These are phyloP conservation scores for Steinernema hermaphroditum DNA, from an alignment of 2,888 invertebrate species.

Conservation along the genomic window DNA sequence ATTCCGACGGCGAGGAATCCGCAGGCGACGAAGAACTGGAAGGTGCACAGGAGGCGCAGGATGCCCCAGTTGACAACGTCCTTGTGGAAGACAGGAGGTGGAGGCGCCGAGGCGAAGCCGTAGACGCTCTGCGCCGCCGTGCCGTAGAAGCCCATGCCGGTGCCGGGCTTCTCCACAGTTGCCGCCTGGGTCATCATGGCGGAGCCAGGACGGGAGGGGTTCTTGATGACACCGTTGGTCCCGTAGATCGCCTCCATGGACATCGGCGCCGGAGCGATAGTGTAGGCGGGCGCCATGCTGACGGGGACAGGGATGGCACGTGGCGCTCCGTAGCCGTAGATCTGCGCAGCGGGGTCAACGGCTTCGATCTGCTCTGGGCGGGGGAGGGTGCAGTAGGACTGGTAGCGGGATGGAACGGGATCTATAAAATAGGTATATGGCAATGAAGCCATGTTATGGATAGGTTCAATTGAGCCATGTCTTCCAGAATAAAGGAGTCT, in stretches of 20 bases:
- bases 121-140: slow-evolving; percentile 11
- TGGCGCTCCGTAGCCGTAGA: slow-evolving; percentile 29
- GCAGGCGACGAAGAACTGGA: background rate
- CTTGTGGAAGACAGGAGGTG: slow-evolving; percentile 12
- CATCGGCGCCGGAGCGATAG: background rate
- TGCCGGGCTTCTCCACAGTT: slow-evolving; percentile 1
- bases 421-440: slow-evolving; percentile 22
- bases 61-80: slow-evolving; percentile 20
- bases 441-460: too few species aligned
- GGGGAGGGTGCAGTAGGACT: slow-evolving; percentile 54
- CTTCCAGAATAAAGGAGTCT: too few species aligned
- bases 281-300: slow-evolving; percentile 4
- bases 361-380: slow-evolving; percentile 49
- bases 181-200: slow-evolving; percentile 14
- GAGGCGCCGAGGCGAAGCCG: slow-evolving; percentile 1
- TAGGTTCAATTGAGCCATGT: too few species aligned
- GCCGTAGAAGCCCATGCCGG: slow-evolving; percentile 26
- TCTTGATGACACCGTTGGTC: slow-evolving; percentile 23
- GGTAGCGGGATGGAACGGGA: slow-evolving; percentile 47
- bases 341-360: slow-evolving; percentile 30
- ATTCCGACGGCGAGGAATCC: slow-evolving; percentile 6
- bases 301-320: slow-evolving; percentile 10
- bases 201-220: slow-evolving; percentile 10
- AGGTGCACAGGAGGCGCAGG: background rate
- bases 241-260: slow-evolving; percentile 21